Evolutionary conservation across 1,140 invertebrate species (phyloP).

Genomic region (Lasioglossum baleicum): DNA sequence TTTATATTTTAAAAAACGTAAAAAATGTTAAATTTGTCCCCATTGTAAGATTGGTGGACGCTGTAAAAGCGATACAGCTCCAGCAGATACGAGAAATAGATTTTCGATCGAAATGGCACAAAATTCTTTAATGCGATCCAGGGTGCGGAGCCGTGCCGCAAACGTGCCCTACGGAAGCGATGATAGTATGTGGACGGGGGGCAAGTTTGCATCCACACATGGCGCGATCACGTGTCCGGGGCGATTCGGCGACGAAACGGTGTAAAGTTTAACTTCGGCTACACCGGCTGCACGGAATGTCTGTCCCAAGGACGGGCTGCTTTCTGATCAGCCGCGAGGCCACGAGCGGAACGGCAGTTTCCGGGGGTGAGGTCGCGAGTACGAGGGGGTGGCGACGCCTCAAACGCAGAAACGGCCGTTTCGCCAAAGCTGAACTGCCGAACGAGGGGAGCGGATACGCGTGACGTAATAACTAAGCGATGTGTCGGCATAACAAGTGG

Average conservation of each 20-base stretch:
- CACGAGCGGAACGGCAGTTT: slow-evolving; percentile 16
- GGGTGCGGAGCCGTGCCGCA: slow-evolving; percentile 54
- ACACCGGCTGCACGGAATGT: slow-evolving; percentile 78
- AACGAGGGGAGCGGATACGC: slow-evolving; percentile 22
- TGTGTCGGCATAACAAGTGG: slow-evolving; percentile 66
- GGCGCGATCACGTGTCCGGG: slow-evolving; percentile 69
- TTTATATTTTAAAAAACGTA: too few relatives aligned
- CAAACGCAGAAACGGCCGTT: slow-evolving; percentile 21
- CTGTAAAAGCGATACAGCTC: too few relatives aligned
- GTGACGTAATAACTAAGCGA: slow-evolving; percentile 64
- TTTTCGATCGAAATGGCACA: too few relatives aligned
- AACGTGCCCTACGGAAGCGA: slow-evolving; percentile 72
- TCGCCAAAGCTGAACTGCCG: neutral
- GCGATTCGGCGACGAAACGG: slow-evolving; percentile 19
- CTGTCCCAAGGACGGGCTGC: slow-evolving; percentile 52
- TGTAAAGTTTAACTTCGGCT: slow-evolving; percentile 78
- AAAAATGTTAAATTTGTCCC: too few relatives aligned
- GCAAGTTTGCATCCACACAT: slow-evolving; percentile 70
- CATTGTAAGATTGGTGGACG: too few relatives aligned
- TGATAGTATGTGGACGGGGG: slow-evolving; percentile 69
- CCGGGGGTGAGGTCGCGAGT: neutral
- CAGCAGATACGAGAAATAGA: too few relatives aligned
- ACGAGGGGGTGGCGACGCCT: neutral
- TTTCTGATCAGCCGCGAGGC: slow-evolving; percentile 48
- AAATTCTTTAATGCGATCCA: too few relatives aligned